Percentiles rank a stretch among this genome's conserved stretches.
Conservation (phyloP, 2,888 invertebrate genomes). For the Volucella inflata region DNA sequence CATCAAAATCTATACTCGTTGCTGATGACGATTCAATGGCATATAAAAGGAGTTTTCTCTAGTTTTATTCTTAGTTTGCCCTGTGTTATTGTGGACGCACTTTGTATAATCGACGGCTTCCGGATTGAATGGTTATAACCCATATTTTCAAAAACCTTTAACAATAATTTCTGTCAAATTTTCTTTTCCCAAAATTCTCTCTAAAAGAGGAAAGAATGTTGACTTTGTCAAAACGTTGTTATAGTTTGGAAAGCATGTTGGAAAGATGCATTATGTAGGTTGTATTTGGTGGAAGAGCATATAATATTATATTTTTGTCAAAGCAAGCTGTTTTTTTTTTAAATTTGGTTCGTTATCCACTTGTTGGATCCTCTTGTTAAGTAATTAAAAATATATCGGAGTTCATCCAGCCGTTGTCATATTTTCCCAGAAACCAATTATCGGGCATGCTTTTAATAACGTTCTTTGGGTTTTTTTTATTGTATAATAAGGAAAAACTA, state of each 20-base stretch:
- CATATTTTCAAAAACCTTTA: too few relatives aligned
- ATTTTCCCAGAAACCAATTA: not conserved
- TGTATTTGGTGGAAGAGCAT: not conserved
- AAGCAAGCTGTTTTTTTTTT: not conserved
- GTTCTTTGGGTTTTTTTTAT: not conserved
- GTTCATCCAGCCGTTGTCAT: not conserved
- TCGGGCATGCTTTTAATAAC: not conserved
- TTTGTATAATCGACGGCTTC: too few relatives aligned
- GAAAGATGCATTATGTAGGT: slow-evolving; percentile 3
- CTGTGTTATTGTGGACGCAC: too few relatives aligned
- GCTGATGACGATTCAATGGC: too few relatives aligned
- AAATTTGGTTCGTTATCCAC: not conserved
- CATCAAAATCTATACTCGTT: too few relatives aligned
- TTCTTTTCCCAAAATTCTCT: too few relatives aligned
- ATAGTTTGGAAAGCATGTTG: slow-evolving; percentile 1
- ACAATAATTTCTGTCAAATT: too few relatives aligned
- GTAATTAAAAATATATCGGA: not conserved
- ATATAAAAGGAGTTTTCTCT: too few relatives aligned
- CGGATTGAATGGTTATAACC: too few relatives aligned
- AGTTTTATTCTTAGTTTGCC: too few relatives aligned
- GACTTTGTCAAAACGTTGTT: slow-evolving; percentile 4
- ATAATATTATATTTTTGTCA: not conserved
- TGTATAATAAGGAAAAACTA: not conserved
- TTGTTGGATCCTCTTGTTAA: not conserved
- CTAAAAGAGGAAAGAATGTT: slow-evolving; percentile 6